phyloP scores from a whole-genome alignment of 2,113 vertebrate genomes.

The Arizona elegans region DNA sequence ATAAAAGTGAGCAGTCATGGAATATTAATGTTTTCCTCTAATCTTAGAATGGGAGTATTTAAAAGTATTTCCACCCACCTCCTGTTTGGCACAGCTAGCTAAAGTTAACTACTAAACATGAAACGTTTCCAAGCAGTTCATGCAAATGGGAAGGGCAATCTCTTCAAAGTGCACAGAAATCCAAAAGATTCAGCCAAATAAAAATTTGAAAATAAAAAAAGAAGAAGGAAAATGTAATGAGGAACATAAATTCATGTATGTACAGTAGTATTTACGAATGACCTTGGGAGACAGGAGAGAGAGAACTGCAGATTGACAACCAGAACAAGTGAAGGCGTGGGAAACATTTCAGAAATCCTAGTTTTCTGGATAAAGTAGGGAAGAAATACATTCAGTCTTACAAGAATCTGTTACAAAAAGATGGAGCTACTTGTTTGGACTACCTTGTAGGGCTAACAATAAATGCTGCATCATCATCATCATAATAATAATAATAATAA shows the following conservation, averaged over 20 bases:
- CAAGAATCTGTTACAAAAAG: neutral
- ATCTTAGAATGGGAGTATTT: neutral
- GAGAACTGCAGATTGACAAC: neutral
- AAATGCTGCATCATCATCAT: too few relatives aligned
- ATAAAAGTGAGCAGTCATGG: neutral
- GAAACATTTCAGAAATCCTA: neutral
- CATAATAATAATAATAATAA: too few relatives aligned
- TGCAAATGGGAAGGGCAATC: neutral
- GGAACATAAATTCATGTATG: neutral
- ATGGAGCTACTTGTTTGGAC: neutral
- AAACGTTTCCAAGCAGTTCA: neutral
- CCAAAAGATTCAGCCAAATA: neutral
- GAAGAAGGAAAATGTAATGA: neutral
- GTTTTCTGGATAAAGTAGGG: neutral
- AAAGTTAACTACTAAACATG: neutral
- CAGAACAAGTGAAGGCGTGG: neutral
- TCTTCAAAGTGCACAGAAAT: neutral
- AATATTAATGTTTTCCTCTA: neutral
- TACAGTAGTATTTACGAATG: neutral
- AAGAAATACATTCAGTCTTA: neutral
- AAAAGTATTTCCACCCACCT: neutral
- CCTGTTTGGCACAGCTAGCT: neutral
- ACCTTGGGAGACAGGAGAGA: neutral
- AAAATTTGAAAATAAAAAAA: neutral
- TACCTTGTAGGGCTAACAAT: neutral